Conservation (phyloP, 2,113 vertebrate species). For the human region GRCh38 chr4:95466501-95467000, state of each 20-base stretch:
- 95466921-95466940: not conserved
- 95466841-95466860: not conserved
- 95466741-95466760: not conserved
- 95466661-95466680: not conserved
- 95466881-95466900: not conserved
- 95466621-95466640: not conserved
- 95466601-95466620: not conserved
- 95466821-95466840: not conserved
- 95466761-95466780: not conserved
- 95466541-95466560: not conserved
- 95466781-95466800: not conserved
- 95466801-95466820: not conserved
- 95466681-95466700: not conserved
- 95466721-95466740: not conserved
- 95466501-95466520: not conserved
- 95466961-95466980: not conserved
- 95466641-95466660: not conserved
- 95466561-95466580: not conserved
- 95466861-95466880: not conserved
- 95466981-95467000: not conserved
- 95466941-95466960: not conserved
- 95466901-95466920: not conserved
- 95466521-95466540: not conserved
- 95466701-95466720: not conserved
- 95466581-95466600: not conserved